Base-by-base conservation (phyloP, 1,140 invertebrate genomes). In the Galleria mellonella region DNA sequence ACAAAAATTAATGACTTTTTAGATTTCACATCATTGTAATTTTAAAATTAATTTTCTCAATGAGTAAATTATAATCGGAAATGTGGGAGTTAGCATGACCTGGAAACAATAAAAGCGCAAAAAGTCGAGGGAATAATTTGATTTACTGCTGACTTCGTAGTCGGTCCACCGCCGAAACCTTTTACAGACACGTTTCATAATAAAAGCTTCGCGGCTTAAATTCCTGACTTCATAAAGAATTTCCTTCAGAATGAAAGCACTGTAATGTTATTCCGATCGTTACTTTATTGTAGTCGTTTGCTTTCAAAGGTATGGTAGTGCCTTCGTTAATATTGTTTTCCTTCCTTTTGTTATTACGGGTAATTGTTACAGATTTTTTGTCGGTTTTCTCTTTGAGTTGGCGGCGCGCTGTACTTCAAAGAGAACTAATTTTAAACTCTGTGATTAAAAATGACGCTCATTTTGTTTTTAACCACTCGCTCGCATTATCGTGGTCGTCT, bases 361-460 rank as follows among this genome's bases (percentile, higher is more conserved):
- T 47, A 57, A 60, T 55, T 55, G 53, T 59, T 55, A 42, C 40
- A 42, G 39, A 32, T 56, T 59, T 56, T 56, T 60, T 50, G 52
- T 52, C 48, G 53, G 53, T 55, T 48, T 57, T 54, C 51, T 39
- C 39, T 55, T 56, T 52, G 44, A 57, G 43, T 36, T 13, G 32
- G 35, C 45, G 33, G 40, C 46, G 9, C 37, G 36, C 46, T 42
- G 35, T 50, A 49, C 44, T 45, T 65, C 70, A 66, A 69, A 71
- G 60, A 50, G 54, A 64, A 68, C 55, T 63, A 68, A 70, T 73
- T 72, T 73, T 62, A 62, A 71, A 56, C 55, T 62, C 56, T 48
- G 47, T 61, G 67, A 69, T 73, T 68, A 66, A 73, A 70, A 73
- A 68, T 58, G 55, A 57, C 61, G 56, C 49, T 63, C 63, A 62